Conservation (phyloP, 2,888 invertebrate species). For the Thelaira solivaga region DNA sequence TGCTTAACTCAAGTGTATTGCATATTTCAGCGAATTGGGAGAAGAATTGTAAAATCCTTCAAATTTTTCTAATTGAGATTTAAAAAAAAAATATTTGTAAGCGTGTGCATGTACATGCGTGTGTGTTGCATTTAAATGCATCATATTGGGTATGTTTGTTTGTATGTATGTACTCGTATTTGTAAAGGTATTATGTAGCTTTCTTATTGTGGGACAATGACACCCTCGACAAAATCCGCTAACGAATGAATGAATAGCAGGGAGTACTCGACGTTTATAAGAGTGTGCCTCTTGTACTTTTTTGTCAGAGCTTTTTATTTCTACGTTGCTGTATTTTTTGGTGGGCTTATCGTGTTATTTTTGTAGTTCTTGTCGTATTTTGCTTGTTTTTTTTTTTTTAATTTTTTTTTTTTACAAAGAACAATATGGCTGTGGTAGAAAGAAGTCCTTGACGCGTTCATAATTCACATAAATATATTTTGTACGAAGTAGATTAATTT, state of each 20-base stretch:
- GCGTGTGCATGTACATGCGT: background rate
- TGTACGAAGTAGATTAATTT: constrained; percentile 75
- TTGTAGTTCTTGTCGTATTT: background rate
- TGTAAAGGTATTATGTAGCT: constrained; percentile 54
- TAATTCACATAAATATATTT: constrained; percentile 70
- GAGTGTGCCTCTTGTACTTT: constrained; percentile 52
- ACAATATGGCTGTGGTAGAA: constrained; percentile 55
- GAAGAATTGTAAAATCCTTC: constrained; percentile 61
- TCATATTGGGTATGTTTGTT: background rate
- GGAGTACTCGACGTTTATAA: constrained; percentile 50
- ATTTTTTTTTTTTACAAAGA: constrained; percentile 42
- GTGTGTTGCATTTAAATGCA: too few relatives aligned
- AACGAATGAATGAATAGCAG: constrained; percentile 49
- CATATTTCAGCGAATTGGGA: constrained; percentile 60
- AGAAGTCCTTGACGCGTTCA: constrained; percentile 72
- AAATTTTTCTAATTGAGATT: constrained; percentile 64
- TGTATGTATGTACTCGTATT: constrained; percentile 14
- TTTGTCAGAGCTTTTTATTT: constrained; percentile 53
- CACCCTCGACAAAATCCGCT: constrained; percentile 59
- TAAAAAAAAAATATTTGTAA: too few relatives aligned
- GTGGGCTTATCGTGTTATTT: constrained; percentile 27
- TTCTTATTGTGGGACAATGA: constrained; percentile 58
- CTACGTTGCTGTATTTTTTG: constrained; percentile 24
- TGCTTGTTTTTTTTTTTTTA: constrained; percentile 16
- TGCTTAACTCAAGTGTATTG: constrained; percentile 59